Evolutionary conservation across 2,888 invertebrate genomes (phyloP).

Genomic region (Mimumesa dahlbomi): DNA sequence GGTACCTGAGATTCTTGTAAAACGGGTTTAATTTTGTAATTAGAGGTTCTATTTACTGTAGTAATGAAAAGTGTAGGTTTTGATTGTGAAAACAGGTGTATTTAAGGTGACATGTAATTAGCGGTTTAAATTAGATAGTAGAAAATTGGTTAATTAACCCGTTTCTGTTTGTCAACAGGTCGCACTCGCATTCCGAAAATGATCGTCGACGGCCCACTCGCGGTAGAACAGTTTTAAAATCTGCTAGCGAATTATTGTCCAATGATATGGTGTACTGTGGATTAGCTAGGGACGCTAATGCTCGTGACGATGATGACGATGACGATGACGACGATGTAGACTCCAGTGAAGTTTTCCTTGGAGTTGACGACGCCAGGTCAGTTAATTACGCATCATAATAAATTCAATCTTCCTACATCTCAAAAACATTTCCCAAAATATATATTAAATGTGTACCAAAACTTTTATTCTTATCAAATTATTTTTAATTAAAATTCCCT

Average conservation of each 20-base stretch:
- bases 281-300: constrained; percentile 50
- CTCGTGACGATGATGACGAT: constrained; percentile 53
- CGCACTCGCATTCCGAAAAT: constrained; percentile 76
- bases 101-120: too few relatives aligned
- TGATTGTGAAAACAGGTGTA: too few relatives aligned
- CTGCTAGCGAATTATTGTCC: constrained; percentile 76
- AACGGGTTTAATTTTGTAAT: too few relatives aligned
- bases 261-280: constrained; percentile 75
- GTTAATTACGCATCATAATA: neutral
- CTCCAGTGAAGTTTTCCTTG: constrained; percentile 84
- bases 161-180: constrained; percentile 46
- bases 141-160: neutral
- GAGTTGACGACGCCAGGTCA: constrained; percentile 80
- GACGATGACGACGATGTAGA: constrained; percentile 70
- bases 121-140: too few relatives aligned
- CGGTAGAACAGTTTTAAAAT: constrained; percentile 71
- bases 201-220: constrained; percentile 65
- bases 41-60: too few relatives aligned
- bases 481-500: too few relatives aligned
- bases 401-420: neutral
- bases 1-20: too few relatives aligned
- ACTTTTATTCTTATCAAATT: too few relatives aligned
- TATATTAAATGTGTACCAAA: too few relatives aligned
- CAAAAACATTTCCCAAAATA: too few relatives aligned
- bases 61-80: too few relatives aligned